These are phyloP conservation scores for Sebastes dallii DNA, from an alignment of 2,797 vertebrate species.

Conservation along the genomic window DNA sequence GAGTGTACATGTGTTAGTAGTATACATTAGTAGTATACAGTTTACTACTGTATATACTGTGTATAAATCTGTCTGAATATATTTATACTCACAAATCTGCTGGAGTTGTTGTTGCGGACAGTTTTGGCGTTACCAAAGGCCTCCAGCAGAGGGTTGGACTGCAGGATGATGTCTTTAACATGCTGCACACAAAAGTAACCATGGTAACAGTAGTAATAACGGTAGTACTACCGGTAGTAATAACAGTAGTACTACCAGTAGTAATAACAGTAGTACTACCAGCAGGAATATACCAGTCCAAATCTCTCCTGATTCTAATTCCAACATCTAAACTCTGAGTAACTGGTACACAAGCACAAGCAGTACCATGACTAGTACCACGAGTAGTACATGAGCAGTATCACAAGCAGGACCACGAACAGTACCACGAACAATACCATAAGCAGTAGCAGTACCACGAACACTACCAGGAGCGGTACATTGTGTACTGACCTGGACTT, in stretches of 20 bases:
- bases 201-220: neutral
- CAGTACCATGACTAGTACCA: neutral
- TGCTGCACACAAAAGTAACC: slow-evolving; percentile 65
- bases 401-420: neutral
- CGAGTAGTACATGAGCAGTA: neutral
- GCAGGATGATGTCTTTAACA: slow-evolving; percentile 88
- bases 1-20: neutral
- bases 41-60: neutral
- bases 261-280: neutral
- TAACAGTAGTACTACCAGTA: neutral
- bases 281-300: neutral
- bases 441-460: neutral
- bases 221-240: neutral
- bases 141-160: slow-evolving; percentile 88
- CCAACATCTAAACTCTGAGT: neutral
- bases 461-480: neutral
- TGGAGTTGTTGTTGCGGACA: slow-evolving; percentile 88
- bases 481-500: slow-evolving; percentile 78
- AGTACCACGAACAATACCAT: neutral
- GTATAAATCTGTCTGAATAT: neutral
- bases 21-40: neutral
- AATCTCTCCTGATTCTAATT: neutral
- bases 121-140: slow-evolving; percentile 89
- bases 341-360: neutral
- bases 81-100: slow-evolving; percentile 84